A percentile compares a stretch with the other conserved stretches of the same genome.
Conservation (phyloP, 2,113 vertebrate species). For the Panthera uncia region DNA sequence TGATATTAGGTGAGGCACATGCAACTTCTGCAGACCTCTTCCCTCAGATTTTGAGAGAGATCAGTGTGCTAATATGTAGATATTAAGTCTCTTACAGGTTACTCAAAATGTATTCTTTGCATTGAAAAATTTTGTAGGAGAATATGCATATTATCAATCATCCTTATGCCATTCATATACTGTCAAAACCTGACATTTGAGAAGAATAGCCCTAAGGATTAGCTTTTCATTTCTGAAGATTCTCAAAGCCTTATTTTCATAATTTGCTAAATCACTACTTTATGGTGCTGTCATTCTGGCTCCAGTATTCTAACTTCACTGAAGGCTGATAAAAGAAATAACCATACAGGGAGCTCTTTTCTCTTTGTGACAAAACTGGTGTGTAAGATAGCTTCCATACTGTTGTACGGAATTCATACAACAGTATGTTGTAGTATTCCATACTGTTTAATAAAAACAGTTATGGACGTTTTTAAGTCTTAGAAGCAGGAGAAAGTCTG, state of each 20-base stretch:
- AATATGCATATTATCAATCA: neutral
- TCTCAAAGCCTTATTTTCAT: constrained; percentile 7
- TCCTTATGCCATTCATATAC: neutral
- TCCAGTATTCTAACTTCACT: neutral
- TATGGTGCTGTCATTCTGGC: neutral
- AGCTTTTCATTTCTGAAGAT: neutral
- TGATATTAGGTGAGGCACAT: neutral
- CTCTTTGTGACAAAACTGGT: neutral
- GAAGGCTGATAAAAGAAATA: neutral
- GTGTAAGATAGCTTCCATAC: neutral
- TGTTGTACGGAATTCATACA: neutral
- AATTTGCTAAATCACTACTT: neutral
- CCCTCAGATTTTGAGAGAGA: neutral
- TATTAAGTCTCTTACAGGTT: neutral
- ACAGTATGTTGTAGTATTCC: no score
- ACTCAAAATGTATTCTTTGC: neutral
- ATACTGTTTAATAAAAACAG: neutral
- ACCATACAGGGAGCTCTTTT: neutral
- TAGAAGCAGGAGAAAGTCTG: neutral
- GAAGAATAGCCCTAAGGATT: neutral
- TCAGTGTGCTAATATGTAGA: neutral
- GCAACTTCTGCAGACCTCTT: neutral
- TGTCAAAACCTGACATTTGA: neutral
- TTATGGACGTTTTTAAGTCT: neutral
- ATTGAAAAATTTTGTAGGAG: neutral